A percentile compares a stretch with the other conserved stretches of the same genome.
Evolutionary conservation across 2,113 vertebrate genomes (phyloP).

Genomic region (Proterorhinus semilunaris): DNA sequence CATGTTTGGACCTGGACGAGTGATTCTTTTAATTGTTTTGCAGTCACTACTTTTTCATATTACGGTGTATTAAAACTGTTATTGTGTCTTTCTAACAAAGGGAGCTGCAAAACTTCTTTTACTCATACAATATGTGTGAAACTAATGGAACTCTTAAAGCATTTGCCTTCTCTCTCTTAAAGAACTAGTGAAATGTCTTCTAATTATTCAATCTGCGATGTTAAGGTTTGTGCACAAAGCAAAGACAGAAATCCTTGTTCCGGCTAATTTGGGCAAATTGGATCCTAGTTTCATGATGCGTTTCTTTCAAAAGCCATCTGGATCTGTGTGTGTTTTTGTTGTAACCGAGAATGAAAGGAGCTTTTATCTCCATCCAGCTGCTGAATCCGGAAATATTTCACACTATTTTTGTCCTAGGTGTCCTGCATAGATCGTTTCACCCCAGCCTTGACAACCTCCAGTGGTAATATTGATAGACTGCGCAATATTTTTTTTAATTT

Average conservation of each 20-base stretch:
- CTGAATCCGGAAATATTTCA: constrained; percentile 73
- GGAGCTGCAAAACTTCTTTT: too few species aligned
- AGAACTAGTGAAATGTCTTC: neutral
- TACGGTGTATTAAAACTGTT: too few species aligned
- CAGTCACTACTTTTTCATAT: too few species aligned
- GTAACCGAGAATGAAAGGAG: constrained; percentile 46
- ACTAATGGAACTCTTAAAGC: neutral
- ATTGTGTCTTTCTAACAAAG: too few species aligned
- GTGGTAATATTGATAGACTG: neutral
- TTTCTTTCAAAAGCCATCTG: constrained; percentile 60
- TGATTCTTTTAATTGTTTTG: too few species aligned
- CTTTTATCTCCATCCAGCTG: constrained; percentile 68
- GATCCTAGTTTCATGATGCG: constrained; percentile 39
- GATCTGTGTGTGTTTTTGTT: constrained; percentile 40
- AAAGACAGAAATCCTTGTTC: neutral
- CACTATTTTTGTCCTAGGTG: constrained; percentile 75
- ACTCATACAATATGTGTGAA: neutral
- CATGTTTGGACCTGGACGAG: too few species aligned
- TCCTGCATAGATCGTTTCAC: constrained; percentile 58
- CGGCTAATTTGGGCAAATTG: constrained; percentile 21
- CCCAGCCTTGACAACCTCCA: constrained; percentile 11
- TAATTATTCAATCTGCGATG: neutral
- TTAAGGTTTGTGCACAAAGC: too few species aligned
- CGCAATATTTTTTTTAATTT: too few species aligned
- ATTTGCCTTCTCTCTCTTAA: neutral